These are phyloP conservation scores for Hippocampus guttulatus DNA, from an alignment of 2,113 vertebrate species.

Conservation along the genomic window DNA sequence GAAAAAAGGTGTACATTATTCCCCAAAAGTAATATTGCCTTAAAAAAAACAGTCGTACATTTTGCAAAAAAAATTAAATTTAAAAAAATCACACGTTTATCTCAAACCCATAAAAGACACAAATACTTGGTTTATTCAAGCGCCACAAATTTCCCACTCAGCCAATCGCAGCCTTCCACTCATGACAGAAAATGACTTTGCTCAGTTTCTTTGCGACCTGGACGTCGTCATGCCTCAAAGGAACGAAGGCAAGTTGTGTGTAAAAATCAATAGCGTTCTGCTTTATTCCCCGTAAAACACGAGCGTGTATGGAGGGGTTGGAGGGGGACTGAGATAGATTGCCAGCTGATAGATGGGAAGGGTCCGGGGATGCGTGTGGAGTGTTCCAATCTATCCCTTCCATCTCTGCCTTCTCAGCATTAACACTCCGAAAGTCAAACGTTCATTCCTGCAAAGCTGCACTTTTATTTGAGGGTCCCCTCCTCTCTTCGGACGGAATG, in stretches of 20 bases:
- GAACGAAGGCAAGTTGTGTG: not conserved
- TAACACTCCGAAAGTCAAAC: constrained; percentile 16
- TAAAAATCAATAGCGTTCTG: constrained; percentile 1
- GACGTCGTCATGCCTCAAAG: not conserved
- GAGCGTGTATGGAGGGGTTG: not conserved
- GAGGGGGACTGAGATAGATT: not conserved
- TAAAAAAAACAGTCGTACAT: no score
- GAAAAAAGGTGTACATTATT: no score
- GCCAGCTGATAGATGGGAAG: constrained; percentile 19
- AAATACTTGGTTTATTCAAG: not conserved
- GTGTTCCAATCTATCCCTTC: not conserved
- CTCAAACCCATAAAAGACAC: no score
- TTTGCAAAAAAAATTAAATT: no score
- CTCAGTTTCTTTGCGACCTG: not conserved
- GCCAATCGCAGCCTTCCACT: not conserved
- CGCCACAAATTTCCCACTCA: not conserved
- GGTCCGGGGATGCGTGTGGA: not conserved
- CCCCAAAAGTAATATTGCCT: no score
- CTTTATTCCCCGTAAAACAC: constrained; percentile 11
- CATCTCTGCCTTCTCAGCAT: constrained; percentile 6
- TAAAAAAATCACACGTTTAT: no score
- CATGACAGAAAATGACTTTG: not conserved
- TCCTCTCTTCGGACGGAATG: constrained; percentile 30
- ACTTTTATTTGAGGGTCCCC: constrained; percentile 10
- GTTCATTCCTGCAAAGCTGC: constrained; percentile 8